Evolutionary conservation across 2,113 vertebrate genomes (phyloP), one percentile per base, ranked within the genome.

Genomic region (Penelope pileata): DNA sequence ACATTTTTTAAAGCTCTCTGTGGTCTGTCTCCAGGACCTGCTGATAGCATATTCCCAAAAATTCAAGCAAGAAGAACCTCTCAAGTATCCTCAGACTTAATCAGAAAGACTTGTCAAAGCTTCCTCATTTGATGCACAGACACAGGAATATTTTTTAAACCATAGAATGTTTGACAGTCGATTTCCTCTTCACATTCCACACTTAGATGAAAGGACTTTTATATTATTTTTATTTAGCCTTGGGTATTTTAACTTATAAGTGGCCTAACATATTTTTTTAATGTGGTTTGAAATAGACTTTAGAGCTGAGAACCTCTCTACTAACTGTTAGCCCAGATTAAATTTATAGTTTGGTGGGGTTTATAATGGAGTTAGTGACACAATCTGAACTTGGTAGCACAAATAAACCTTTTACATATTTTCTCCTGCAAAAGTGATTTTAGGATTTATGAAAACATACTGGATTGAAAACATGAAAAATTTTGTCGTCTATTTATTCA

Each of bases 151-250:
- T 94, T 91, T 83, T 95, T 96, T 83, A 84, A 91, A 66, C 43
- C 68, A 64, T 60, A n/a, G 43, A 96, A 70, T 95, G 94, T 79
- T 92, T 97, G 79, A 74, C 67, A 93, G 63, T 84, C 0, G 4
- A 60, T 93, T 95, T 96, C 54, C 32, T 83, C 72, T 83, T 83
- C 90, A 58, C 76, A 64, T 96, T 92, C 64, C 60, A 76, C 81
- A 63, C 40, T 56, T 78, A 96, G 88, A 96, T 91, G 93, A 96
- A 96, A 96, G 79, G 51, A 36, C 9, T 40, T 93, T 81, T 94
- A 92, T 77, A 67, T 90, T 93, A 88, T 94, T 96, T 60, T 81
- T 95, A 90, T 96, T 94, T 96, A 93, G 88, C 90, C 81, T 82
- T 94, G 70, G 95, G 88, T 85, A 82, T 92, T 94, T 84, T 96